Evolutionary conservation across 2,797 vertebrate species (phyloP).

Genomic region (Ceyx erithaca): DNA sequence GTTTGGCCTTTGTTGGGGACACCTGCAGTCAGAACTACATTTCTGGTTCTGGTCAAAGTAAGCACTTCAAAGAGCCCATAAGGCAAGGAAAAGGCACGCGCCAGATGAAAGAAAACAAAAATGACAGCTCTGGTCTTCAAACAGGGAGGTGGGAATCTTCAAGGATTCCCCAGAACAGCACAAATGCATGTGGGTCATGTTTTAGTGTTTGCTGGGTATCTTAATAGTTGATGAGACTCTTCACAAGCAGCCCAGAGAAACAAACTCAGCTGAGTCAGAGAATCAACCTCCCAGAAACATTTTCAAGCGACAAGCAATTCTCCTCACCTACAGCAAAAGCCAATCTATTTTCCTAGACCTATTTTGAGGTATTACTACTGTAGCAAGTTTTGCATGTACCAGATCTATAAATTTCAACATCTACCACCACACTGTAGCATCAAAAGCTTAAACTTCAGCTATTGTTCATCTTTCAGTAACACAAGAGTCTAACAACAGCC

Average conservation of each 20-base stretch:
- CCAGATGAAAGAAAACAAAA: neutral
- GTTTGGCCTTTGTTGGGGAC: neutral
- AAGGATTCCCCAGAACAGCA: neutral
- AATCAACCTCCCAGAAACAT: neutral
- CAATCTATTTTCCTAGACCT: neutral
- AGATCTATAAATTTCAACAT: slow-evolving; percentile 17
- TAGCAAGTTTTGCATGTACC: neutral
- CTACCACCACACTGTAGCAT: neutral
- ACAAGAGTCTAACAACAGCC: slow-evolving; percentile 27
- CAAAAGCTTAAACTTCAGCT: slow-evolving; percentile 35
- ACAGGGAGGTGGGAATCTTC: neutral
- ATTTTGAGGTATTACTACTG: neutral
- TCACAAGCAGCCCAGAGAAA: slow-evolving; percentile 9
- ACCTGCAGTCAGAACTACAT: neutral
- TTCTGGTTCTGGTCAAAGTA: neutral
- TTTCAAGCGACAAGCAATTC: neutral
- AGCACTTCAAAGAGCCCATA: neutral
- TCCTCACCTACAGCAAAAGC: neutral
- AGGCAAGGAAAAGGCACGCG: neutral
- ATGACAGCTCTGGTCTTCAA: neutral
- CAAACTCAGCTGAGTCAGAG: neutral
- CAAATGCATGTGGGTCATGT: neutral
- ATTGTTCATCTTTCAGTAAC: slow-evolving; percentile 43
- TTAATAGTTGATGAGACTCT: neutral
- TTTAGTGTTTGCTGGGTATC: neutral